Evolutionary conservation across 2,113 vertebrate species (phyloP).

Genomic region (Rhinogobius similis): DNA sequence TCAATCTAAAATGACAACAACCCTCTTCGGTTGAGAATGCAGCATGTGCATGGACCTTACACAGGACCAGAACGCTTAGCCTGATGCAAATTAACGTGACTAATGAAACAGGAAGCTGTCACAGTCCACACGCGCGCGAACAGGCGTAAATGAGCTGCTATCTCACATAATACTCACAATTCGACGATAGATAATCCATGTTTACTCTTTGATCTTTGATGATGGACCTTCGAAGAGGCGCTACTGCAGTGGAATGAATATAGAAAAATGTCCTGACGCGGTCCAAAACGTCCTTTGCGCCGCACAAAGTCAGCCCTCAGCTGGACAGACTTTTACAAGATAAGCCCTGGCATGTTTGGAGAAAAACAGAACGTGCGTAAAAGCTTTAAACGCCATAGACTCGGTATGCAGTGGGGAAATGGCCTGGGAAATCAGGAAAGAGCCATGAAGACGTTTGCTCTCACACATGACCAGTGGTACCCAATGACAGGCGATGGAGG

Average conservation of each 20-base stretch:
- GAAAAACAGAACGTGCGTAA: slow-evolving; percentile 87
- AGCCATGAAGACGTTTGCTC: slow-evolving; percentile 95
- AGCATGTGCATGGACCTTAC: slow-evolving; percentile 33
- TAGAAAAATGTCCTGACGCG: slow-evolving; percentile 42
- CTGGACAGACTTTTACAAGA: slow-evolving; percentile 8
- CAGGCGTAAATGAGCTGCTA: slow-evolving; percentile 13
- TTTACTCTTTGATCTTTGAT: slow-evolving; percentile 30
- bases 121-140: slow-evolving; percentile 38
- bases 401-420: slow-evolving; percentile 87
- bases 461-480: slow-evolving; percentile 98
- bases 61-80: slow-evolving; percentile 6
- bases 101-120: slow-evolving; percentile 71
- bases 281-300: slow-evolving; percentile 30
- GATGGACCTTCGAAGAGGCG: slow-evolving; percentile 19
- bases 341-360: slow-evolving; percentile 45
- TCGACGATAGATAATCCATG: slow-evolving; percentile 71
- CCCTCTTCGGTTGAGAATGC: neutral
- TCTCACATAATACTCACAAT: slow-evolving; percentile 64
- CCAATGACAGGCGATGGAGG: slow-evolving; percentile 96
- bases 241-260: slow-evolving; percentile 26
- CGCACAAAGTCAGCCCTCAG: slow-evolving; percentile 16
- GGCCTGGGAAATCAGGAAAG: slow-evolving; percentile 94
- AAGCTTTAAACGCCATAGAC: slow-evolving; percentile 85
- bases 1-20: neutral
- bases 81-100: slow-evolving; percentile 62